Evolutionary conservation across 2,113 vertebrate genomes (phyloP), one percentile per base, ranked within the genome.

Genomic region (Mormoops blainvillei): DNA sequence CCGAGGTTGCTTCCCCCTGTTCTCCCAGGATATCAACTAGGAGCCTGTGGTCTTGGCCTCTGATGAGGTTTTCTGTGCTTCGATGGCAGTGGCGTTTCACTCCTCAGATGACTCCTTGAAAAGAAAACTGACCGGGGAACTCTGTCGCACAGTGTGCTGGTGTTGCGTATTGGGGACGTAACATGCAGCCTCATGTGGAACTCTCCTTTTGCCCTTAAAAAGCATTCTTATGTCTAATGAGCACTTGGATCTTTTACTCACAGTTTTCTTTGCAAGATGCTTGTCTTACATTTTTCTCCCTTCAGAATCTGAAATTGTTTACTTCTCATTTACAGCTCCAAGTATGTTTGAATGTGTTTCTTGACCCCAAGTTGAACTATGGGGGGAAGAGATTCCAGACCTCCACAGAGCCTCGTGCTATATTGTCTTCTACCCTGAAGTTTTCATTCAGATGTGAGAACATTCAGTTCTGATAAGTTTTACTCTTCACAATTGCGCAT

Each of bases 11-110:
- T 78, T 97, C 71, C 45, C 45, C 71, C 68, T 78, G 50, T 85
- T 93, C 56, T 96, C 28, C 45, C 58, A 65, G 31, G 77, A 82
- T 22, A 56, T 85, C 36, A 43, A 18, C 33, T 92, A 45, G 81
- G 83, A 87, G 61, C 71, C 33, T 92, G 11, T 92, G 68, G 50
- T 97, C n/a, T 92, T 88, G 88, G 61, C 83, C 73, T 94, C 85
- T 84, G 86, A 84, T 96, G 67, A 81, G 31, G 36, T 58, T 86
- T 45, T n/a, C 6, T 3, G 0, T 70, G 67, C 54, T 94, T 96
- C 74, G 68, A 9, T 65, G 36, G 36, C 73, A 48, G 48, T 61
- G 77, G 31, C 4, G 52, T 90, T 94, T 92, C 90, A 85, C n/a
- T 89, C 36, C 28, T 87, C 50, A 92, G 89, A 74, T 38, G 36